Evolutionary conservation across 2,113 vertebrate species (phyloP).

Genomic region (Trogon surrucura): DNA sequence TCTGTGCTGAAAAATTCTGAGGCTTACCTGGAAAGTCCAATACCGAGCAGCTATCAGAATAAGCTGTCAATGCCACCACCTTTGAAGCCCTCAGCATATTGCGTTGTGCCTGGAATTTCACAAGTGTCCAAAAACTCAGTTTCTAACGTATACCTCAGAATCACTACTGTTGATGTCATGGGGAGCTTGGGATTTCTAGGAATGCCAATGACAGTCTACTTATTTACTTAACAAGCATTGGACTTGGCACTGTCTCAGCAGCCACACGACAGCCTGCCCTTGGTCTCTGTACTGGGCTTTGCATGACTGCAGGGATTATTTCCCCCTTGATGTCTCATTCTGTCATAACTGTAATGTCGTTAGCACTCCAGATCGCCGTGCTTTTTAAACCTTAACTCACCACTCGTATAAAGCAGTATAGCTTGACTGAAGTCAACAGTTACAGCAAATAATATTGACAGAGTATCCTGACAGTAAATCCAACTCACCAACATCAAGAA

Average conservation of each 20-base stretch:
- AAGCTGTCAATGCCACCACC: background rate
- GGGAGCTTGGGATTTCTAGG: background rate
- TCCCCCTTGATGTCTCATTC: background rate
- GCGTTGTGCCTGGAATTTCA: background rate
- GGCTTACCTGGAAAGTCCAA: background rate
- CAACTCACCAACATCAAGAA: background rate
- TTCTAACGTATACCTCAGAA: background rate
- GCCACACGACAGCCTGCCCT: background rate
- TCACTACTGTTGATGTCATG: background rate
- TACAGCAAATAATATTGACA: background rate
- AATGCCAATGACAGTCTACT: background rate
- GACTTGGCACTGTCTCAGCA: background rate
- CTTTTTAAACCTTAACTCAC: slow-evolving; percentile 5
- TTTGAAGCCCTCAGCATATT: background rate
- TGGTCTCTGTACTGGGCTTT: background rate
- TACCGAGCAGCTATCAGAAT: background rate
- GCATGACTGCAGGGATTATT: background rate
- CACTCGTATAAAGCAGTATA: background rate
- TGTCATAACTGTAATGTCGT: background rate
- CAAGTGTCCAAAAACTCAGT: background rate
- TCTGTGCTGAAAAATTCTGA: background rate
- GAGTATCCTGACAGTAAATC: background rate
- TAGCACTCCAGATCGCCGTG: background rate
- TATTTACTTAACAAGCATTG: background rate
- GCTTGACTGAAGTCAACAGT: background rate